phyloP scores from a whole-genome alignment of 1,140 invertebrate species.

The Aphelinus certus region DNA sequence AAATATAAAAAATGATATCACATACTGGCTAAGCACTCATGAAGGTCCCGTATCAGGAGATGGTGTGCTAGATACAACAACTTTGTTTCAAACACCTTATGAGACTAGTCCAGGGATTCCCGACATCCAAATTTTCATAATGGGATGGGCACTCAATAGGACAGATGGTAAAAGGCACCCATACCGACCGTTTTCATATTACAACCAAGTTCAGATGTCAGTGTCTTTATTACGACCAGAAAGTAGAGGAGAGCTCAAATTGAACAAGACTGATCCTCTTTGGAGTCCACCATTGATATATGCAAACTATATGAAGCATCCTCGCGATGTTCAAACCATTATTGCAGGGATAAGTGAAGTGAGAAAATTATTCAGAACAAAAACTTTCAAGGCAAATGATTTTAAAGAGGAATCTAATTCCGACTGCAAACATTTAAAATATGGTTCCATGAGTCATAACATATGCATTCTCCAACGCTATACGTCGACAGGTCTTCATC shows the following conservation, averaged over 20 bases:
- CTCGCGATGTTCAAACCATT: background rate
- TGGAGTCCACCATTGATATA: background rate
- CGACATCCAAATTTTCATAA: background rate
- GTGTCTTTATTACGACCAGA: slow-evolving; percentile 77
- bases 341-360: background rate
- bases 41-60: background rate
- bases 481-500: slow-evolving; percentile 71
- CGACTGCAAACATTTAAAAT: slow-evolving; percentile 48
- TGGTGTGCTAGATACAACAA: background rate
- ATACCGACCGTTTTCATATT: background rate
- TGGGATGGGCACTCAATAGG: background rate
- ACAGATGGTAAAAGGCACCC: background rate
- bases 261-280: slow-evolving; percentile 74
- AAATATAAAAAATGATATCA: slow-evolving; percentile 2
- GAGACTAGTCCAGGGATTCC: slow-evolving; percentile 1
- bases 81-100: background rate
- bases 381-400: slow-evolving; percentile 3
- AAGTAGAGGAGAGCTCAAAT: slow-evolving; percentile 75
- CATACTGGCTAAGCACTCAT: slow-evolving; percentile 12
- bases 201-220: slow-evolving; percentile 41
- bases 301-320: background rate
- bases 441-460: slow-evolving; percentile 69
- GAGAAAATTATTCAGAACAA: background rate
- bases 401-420: background rate
- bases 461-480: slow-evolving; percentile 69